Base-by-base conservation (phyloP, 2,113 vertebrate genomes). In the Agelaius phoeniceus region DNA sequence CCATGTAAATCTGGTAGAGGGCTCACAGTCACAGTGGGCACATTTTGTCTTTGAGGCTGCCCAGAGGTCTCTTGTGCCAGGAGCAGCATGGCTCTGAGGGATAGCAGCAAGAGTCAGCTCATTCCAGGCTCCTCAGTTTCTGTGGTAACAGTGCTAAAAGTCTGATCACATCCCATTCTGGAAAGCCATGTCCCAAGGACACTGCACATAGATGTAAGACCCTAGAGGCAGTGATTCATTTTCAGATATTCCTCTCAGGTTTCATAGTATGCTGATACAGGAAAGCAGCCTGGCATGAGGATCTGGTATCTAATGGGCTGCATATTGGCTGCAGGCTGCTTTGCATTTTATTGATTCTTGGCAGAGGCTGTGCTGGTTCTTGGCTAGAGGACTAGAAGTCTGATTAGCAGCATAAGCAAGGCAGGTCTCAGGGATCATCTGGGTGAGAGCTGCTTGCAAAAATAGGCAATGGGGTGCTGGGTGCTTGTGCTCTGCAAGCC, bases 161-260 rank as follows among this genome's bases (percentile, higher is more conserved):
- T 49, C 78, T 54, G 8, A 5, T 37, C 76, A 65, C 31, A 71
- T 48, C 49, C 76, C 46, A 10, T 44, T 66, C 30, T 84, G 76
- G 63, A 77, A 90, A 89, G 37, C 67, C 0, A 0, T 77, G 20
- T 80, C 62, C 72, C 48, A 54, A 43, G 63, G 75, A 73, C 27
- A 28, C 39, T n/a, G 27, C 61, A 68, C 19, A 31, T 21, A 12
- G 10, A 37, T 10, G 30, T 49, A 21, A 67, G 75, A 46, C 35
- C 19, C 33, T 86, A 41, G 79, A 51, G 39, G 19, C 1, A 51
- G 35, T 27, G 59, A 86, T 59, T 71, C 27, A 37, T 86, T 71
- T 86, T 61, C 80, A 84, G 43, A 28, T 63, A 74, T 41, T 84
- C 69, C 68, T 90, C 65, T 86, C 82, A 30, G 55, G 55, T 88